Evolutionary conservation across 2,113 vertebrate species (phyloP).

Genomic region (Tupaia chinensis): DNA sequence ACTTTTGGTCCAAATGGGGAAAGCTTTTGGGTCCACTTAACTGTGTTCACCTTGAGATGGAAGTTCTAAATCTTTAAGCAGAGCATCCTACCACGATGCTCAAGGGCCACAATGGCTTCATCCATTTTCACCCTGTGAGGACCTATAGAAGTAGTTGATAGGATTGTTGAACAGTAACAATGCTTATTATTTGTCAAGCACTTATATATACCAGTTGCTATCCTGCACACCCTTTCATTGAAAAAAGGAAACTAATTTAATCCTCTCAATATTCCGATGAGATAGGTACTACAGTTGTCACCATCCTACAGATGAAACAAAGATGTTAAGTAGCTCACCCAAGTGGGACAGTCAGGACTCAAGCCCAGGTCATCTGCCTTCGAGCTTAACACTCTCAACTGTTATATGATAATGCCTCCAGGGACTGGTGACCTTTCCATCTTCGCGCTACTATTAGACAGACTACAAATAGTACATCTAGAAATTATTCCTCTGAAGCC

Average conservation of each 20-base stretch:
- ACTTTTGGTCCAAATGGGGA: not conserved
- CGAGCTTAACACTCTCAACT: not conserved
- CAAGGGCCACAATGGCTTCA: too few relatives aligned
- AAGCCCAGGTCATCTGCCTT: not conserved
- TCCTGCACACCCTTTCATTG: not conserved
- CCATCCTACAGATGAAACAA: not conserved
- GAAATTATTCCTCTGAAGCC: slow-evolving; percentile 44
- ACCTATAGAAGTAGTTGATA: not conserved
- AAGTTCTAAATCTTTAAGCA: not conserved
- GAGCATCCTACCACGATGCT: not conserved
- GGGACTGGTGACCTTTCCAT: not conserved
- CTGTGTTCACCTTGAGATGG: not conserved
- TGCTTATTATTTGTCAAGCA: not conserved
- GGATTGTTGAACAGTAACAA: not conserved
- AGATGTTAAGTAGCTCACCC: not conserved
- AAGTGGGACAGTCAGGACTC: not conserved
- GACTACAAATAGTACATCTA: slow-evolving; percentile 56
- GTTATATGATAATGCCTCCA: not conserved
- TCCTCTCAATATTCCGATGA: not conserved
- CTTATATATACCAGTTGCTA: not conserved
- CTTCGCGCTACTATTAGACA: slow-evolving; percentile 42
- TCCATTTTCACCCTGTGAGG: not conserved
- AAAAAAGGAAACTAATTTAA: not conserved
- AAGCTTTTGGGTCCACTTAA: not conserved
- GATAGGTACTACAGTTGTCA: not conserved